Evolutionary conservation across 2,888 invertebrate species (phyloP), one percentile per base, ranked within the genome.

Genomic region (Macropis europaea): DNA sequence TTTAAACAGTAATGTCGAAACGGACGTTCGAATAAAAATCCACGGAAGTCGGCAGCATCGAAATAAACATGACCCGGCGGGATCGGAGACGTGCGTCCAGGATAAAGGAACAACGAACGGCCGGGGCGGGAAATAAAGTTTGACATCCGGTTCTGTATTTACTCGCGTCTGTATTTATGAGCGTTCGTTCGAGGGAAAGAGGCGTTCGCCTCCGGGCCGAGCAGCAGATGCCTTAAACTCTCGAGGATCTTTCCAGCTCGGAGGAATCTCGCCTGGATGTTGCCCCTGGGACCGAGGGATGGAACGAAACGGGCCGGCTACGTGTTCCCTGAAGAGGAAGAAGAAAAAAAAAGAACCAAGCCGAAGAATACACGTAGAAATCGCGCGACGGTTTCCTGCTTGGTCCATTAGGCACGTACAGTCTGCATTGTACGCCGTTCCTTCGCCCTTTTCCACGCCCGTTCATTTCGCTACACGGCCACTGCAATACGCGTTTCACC

Each of bases 381-480:
- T 47, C 34, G 59, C 28, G 53, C 45, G 47, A 56, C 47, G 24
- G 30, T 60, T 66, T 17, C 34, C 45, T 38, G 9, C 56, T 60
- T 54, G 70, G 47, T 71, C 73, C 64, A 71, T 73, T 71, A 66
- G 66, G 66, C 70, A 73, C 70, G 64, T 73, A 61, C 59, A 62
- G 57, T 52, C 22, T 62, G 38, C 56, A 67, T 61, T 52, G 61
- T 56, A 17, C 26, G 7, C 54, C 7, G 24, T 40, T 67, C 7
- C 34, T 50, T 19, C 36, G 24, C 24, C 32, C 30, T 15, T 36
- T 42, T 30, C 30, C 45, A 30, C 7, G 7, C 42, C 45, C 48
- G 32, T 42, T 36, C 52, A 30, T 43, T 52, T 42, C 26, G 22
- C 15, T 19, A 56, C 24, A 43, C 40, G 13, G 5, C 42, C 9